Evolutionary conservation across 2,888 invertebrate genomes (phyloP).

Genomic region (Tigriopus californicus): DNA sequence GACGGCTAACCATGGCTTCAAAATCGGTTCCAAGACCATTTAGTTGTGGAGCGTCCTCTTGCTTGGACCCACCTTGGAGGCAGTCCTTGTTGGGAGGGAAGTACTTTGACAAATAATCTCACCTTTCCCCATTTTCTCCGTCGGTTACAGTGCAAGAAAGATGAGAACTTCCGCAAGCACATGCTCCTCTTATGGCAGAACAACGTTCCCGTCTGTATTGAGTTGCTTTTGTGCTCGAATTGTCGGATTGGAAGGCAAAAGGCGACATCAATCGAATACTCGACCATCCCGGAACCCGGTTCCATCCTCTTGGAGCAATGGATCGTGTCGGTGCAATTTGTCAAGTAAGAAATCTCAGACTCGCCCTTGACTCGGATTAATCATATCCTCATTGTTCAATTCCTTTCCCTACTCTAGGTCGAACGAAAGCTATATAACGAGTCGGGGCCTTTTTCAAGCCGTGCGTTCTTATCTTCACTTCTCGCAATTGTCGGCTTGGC

Average conservation of each 20-base stretch:
- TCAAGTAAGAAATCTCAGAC: no score
- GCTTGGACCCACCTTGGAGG: no score
- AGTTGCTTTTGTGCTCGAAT: conserved; percentile 48
- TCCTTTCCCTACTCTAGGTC: no score
- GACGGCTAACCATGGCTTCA: no score
- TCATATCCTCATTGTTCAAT: no score
- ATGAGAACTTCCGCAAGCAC: conserved; percentile 34
- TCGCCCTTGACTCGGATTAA: no score
- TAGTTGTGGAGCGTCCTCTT: no score
- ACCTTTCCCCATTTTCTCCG: not conserved
- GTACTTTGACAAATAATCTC: not conserved
- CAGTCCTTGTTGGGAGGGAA: no score
- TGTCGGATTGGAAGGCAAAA: conserved; percentile 38
- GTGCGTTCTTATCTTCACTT: conserved; percentile 87
- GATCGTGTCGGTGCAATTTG: conserved; percentile 44
- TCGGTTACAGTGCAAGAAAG: conserved; percentile 34
- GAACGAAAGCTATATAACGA: conserved; percentile 35
- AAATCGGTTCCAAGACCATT: no score
- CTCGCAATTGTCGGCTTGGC: conserved; percentile 90
- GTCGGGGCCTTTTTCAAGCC: conserved; percentile 50
- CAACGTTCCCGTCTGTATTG: conserved; percentile 53
- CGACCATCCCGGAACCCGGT: conserved; percentile 28
- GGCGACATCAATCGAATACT: conserved; percentile 26
- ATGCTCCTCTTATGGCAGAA: conserved; percentile 47
- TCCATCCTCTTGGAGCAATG: conserved; percentile 52